Conservation (phyloP, 2,888 invertebrate genomes). For the Meloe dianella region DNA sequence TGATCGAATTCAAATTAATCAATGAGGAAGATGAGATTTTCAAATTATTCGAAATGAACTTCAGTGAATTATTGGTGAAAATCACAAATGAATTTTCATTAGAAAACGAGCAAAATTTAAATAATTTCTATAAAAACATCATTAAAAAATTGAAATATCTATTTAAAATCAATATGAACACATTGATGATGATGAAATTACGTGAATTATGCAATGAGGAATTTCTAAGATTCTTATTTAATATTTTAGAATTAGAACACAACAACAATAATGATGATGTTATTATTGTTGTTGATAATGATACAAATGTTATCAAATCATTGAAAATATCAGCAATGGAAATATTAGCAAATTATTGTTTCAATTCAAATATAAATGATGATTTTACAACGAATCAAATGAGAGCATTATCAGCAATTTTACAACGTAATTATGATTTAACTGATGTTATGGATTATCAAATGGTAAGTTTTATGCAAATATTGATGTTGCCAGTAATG, state of each 20-base stretch:
- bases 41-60: background rate
- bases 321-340: slow-evolving; percentile 37
- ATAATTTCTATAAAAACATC: background rate
- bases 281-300: background rate
- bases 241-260: slow-evolving; percentile 21
- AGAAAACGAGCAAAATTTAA: background rate
- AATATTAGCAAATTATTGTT: slow-evolving; percentile 46
- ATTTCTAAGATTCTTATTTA: slow-evolving; percentile 34
- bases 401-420: slow-evolving; percentile 40
- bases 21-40: background rate
- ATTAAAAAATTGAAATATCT: background rate
- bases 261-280: background rate
- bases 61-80: background rate
- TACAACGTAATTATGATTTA: slow-evolving; percentile 42
- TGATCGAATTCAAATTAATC: slow-evolving; percentile 8
- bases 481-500: background rate
- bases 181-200: background rate
- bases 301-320: slow-evolving; percentile 23
- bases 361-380: slow-evolving; percentile 35
- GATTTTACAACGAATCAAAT: slow-evolving; percentile 39
- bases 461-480: slow-evolving; percentile 39
- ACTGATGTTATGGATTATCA: slow-evolving; percentile 41
- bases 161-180: background rate
- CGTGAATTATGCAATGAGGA: background rate
- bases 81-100: background rate